A percentile compares a stretch with the other conserved stretches of the same genome.
Conservation (phyloP, 1,140 invertebrate genomes). For the Telenomus remus region DNA sequence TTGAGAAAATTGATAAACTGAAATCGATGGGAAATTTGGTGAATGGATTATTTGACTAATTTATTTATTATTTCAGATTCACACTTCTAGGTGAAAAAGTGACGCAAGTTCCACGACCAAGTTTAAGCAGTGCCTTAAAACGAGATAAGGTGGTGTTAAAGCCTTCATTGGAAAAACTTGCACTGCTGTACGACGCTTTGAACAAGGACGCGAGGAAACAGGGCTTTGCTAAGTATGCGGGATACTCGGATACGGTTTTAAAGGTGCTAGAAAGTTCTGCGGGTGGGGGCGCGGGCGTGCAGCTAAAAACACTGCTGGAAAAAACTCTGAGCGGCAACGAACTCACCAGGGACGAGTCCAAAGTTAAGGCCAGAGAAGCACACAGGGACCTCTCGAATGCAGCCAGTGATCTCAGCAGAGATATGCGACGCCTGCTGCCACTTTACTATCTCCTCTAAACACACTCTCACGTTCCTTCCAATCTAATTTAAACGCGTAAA, state of each 20-base stretch:
- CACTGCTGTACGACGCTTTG: conserved; percentile 65
- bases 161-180: conserved; percentile 64
- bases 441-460: conserved; percentile 60
- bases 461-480: conserved; percentile 6
- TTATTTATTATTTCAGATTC: conserved; percentile 63
- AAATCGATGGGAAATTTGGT: too few species aligned
- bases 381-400: conserved; percentile 61
- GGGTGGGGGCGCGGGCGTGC: conserved; percentile 64
- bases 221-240: conserved; percentile 66
- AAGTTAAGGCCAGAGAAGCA: conserved; percentile 44
- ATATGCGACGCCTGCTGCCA: conserved; percentile 64
- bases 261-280: conserved; percentile 59
- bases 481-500: background rate
- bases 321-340: conserved; percentile 64
- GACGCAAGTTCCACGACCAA: conserved; percentile 68
- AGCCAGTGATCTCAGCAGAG: conserved; percentile 62
- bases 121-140: conserved; percentile 63
- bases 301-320: conserved; percentile 64
- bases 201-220: conserved; percentile 71
- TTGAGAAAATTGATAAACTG: too few species aligned
- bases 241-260: conserved; percentile 66
- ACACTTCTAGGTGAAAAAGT: conserved; percentile 68
- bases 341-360: conserved; percentile 67
- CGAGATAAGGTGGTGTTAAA: conserved; percentile 60
- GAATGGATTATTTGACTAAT: too few species aligned